phyloP scores from a whole-genome alignment of 2,113 vertebrate species.

The Strix uralensis region DNA sequence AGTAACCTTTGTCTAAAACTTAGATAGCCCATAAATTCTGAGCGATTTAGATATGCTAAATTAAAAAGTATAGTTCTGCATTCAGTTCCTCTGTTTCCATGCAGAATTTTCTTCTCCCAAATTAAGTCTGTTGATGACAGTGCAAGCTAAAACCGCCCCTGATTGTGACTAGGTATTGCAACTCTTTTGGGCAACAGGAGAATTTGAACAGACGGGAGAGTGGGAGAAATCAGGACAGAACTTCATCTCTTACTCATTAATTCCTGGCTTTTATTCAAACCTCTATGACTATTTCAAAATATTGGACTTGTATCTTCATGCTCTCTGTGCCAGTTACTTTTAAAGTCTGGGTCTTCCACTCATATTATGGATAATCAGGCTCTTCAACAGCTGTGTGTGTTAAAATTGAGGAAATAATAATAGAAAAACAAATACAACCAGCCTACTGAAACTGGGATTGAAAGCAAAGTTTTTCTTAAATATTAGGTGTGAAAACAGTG shows the following conservation, averaged over 20 bases:
- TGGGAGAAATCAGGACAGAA: conserved; percentile 51
- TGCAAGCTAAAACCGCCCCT: background rate
- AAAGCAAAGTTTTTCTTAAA: conserved; percentile 4
- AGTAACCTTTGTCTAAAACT: background rate
- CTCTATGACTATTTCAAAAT: conserved; percentile 49
- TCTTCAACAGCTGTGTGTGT: conserved; percentile 47
- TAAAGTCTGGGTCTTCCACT: conserved; percentile 9
- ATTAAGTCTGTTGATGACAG: conserved; percentile 27
- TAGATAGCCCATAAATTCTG: background rate
- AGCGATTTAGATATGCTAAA: background rate
- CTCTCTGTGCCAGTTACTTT: conserved; percentile 35
- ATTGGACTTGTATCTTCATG: conserved; percentile 37
- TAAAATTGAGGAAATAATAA: conserved; percentile 21
- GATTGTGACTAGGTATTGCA: conserved; percentile 17
- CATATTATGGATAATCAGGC: background rate
- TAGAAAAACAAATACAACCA: conserved; percentile 20
- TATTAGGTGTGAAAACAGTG: background rate
- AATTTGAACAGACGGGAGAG: conserved; percentile 49
- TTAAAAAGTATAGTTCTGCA: background rate
- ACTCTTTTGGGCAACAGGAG: conserved; percentile 8
- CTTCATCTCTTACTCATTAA: conserved; percentile 47
- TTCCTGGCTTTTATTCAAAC: conserved; percentile 62
- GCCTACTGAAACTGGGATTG: background rate
- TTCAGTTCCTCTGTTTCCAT: background rate
- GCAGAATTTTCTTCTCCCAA: conserved; percentile 15